Percentiles rank a stretch among this genome's conserved stretches.
These are phyloP conservation scores for Bombus confusus DNA, from an alignment of 1,140 invertebrate genomes.

Conservation along the genomic window DNA sequence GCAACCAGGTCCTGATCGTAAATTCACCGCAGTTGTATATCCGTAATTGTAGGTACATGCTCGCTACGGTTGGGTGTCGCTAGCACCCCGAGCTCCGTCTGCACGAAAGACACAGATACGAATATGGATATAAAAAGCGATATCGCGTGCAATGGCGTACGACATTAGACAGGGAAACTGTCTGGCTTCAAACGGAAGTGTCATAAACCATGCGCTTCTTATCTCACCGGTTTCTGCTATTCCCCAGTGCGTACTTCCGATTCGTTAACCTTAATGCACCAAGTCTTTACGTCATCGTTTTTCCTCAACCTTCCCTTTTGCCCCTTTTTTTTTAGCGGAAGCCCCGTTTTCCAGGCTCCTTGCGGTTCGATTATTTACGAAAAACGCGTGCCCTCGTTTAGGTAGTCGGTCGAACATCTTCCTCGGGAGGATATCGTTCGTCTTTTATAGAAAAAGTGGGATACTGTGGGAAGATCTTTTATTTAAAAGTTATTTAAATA, in stretches of 20 bases:
- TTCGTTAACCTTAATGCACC: slow-evolving; percentile 68
- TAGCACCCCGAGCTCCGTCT: too few relatives aligned
- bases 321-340: too few relatives aligned
- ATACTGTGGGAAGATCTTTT: too few relatives aligned
- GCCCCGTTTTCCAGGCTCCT: background rate
- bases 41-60: too few relatives aligned
- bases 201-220: slow-evolving; percentile 65
- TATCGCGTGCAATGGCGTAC: slow-evolving; percentile 16
- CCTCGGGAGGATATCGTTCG: background rate
- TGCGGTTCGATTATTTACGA: slow-evolving; percentile 47
- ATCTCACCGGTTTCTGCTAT: slow-evolving; percentile 50
- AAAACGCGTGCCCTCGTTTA: slow-evolving; percentile 3
- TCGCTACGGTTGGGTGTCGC: too few relatives aligned
- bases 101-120: too few relatives aligned
- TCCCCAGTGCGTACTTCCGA: slow-evolving; percentile 58
- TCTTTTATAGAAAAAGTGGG: too few relatives aligned
- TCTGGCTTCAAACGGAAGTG: slow-evolving; percentile 52
- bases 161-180: slow-evolving; percentile 53
- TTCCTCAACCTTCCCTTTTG: background rate
- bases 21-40: too few relatives aligned
- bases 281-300: slow-evolving; percentile 58
- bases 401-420: background rate
- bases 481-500: too few relatives aligned
- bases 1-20: too few relatives aligned
- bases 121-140: background rate